A percentile compares a stretch with the other conserved stretches of the same genome.
Conservation (phyloP, 2,113 vertebrate genomes). For the Sinosuthora webbiana region DNA sequence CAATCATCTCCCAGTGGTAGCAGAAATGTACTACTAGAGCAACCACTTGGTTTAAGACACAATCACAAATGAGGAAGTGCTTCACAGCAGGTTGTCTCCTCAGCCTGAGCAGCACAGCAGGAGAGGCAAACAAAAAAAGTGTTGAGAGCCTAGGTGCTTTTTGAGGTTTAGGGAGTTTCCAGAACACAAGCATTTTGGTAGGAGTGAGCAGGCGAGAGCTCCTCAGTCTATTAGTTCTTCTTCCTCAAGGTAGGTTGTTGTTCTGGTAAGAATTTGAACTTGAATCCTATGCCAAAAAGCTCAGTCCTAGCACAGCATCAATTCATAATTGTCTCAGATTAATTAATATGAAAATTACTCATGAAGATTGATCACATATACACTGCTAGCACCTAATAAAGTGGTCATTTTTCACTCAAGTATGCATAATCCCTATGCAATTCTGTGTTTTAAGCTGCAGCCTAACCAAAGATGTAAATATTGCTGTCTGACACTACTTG, state of each 20-base stretch:
- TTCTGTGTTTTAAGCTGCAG: not conserved
- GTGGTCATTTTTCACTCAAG: not conserved
- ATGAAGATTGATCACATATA: not conserved
- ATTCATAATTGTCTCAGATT: not conserved
- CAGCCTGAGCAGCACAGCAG: not conserved
- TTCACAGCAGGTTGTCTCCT: not conserved
- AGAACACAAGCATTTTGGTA: not conserved
- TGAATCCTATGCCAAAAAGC: not conserved
- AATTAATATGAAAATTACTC: not conserved
- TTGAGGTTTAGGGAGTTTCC: not conserved
- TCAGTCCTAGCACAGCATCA: not conserved
- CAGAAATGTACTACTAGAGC: not conserved
- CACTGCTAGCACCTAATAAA: not conserved
- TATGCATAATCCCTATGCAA: not conserved
- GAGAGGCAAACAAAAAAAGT: not conserved
- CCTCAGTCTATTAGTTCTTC: not conserved
- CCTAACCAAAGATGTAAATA: not conserved
- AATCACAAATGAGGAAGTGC: not conserved
- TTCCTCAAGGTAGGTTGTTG: not conserved
- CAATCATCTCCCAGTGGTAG: not conserved
- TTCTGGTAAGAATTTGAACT: not conserved
- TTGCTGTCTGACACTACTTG: not conserved
- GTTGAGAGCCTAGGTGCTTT: not conserved
- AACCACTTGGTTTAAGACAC: not conserved
- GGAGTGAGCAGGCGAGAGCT: not conserved